Conservation (phyloP, 1,140 invertebrate genomes). For the Hypothenemus hampei region DNA sequence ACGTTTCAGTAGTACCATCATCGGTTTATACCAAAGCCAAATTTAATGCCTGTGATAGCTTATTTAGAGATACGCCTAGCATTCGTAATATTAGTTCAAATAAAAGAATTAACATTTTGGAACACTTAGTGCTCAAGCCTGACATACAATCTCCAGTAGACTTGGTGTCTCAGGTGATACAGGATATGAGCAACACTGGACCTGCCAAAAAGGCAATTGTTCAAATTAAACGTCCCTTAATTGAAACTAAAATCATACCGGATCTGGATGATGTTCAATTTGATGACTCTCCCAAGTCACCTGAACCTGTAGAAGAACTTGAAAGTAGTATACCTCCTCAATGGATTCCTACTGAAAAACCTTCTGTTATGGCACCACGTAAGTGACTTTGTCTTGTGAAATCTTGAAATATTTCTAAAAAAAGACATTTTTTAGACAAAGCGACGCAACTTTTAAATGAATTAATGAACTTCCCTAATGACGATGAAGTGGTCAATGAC, state of each 20-base stretch:
- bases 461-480: slow-evolving; percentile 29
- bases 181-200: slow-evolving; percentile 14
- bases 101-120: no score
- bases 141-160: background rate
- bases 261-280: background rate
- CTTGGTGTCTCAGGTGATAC: slow-evolving; percentile 13
- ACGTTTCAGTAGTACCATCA: no score
- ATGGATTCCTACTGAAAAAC: slow-evolving; percentile 28
- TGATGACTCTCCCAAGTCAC: slow-evolving; percentile 23
- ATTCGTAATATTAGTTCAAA: no score
- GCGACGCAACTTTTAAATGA: slow-evolving; percentile 27
- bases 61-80: no score
- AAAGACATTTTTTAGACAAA: slow-evolving; percentile 29
- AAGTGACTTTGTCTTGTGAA: slow-evolving; percentile 5
- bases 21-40: no score
- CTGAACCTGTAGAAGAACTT: slow-evolving; percentile 9
- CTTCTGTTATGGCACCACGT: slow-evolving; percentile 10
- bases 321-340: slow-evolving; percentile 5
- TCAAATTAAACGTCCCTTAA: background rate
- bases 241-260: background rate
- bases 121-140: no score
- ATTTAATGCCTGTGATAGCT: no score
- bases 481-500: slow-evolving; percentile 28
- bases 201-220: slow-evolving; percentile 1
- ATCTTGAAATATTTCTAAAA: background rate